Conservation (phyloP, 2,888 invertebrate genomes). For the Lepidochitona cinerea region DNA sequence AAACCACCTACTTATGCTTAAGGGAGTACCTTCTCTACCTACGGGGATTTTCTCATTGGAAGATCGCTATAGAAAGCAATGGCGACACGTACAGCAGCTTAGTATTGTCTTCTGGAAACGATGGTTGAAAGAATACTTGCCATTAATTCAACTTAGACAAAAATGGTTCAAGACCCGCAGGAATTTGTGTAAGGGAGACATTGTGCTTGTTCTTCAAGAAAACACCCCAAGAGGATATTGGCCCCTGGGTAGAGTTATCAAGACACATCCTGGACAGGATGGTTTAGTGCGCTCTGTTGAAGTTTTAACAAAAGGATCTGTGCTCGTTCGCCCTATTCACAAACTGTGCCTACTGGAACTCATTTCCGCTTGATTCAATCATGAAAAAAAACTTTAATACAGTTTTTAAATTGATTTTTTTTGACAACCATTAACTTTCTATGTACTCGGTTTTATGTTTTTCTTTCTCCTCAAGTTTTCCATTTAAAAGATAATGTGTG, state of each 20-base stretch:
- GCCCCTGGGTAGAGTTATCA: neutral
- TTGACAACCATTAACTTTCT: too few relatives aligned
- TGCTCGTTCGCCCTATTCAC: neutral
- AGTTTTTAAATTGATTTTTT: too few relatives aligned
- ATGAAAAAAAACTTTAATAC: too few relatives aligned
- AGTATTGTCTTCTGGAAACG: conserved; percentile 10
- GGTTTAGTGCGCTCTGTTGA: neutral
- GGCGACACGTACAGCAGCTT: conserved; percentile 12
- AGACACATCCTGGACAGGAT: neutral
- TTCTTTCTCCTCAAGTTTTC: too few relatives aligned
- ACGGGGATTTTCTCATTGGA: neutral
- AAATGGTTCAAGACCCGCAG: neutral
- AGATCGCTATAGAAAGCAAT: conserved; percentile 2
- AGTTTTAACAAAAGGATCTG: neutral
- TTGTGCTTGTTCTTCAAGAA: neutral
- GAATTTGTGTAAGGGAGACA: neutral
- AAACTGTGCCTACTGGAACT: neutral
- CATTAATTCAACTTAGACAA: neutral
- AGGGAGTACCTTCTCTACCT: conserved; percentile 10
- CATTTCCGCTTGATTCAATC: too few relatives aligned
- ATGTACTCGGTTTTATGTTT: too few relatives aligned
- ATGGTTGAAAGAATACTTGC: conserved; percentile 14
- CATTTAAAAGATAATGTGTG: too few relatives aligned
- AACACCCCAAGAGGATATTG: neutral
- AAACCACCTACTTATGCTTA: conserved; percentile 37